Percentiles rank a stretch among this genome's conserved stretches.
Evolutionary conservation across 2,113 vertebrate genomes (phyloP).

Genomic region (Archilochus colubris): DNA sequence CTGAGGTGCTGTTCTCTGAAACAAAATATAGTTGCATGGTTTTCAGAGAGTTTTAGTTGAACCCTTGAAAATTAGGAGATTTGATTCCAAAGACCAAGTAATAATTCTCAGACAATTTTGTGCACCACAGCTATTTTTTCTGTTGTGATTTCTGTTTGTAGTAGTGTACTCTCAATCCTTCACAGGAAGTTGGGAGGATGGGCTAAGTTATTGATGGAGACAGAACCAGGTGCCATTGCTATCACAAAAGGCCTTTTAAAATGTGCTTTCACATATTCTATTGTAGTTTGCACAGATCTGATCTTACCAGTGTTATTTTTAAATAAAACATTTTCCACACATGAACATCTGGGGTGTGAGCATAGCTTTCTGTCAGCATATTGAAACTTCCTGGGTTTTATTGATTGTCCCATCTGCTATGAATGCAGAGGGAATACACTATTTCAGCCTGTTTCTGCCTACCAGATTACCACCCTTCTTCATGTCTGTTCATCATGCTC

Average conservation of each 20-base stretch:
- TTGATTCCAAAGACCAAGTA: background rate
- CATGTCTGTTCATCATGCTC: background rate
- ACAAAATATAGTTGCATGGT: background rate
- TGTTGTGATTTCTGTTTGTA: background rate
- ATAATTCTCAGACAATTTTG: background rate
- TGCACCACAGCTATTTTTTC: background rate
- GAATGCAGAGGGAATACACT: background rate
- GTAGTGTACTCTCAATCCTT: background rate
- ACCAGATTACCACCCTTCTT: background rate
- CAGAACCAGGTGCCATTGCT: background rate
- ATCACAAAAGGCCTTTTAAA: background rate
- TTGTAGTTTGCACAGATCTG: background rate
- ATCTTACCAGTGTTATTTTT: background rate
- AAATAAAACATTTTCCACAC: background rate
- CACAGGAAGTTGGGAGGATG: background rate
- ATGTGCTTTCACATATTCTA: background rate
- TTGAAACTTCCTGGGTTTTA: background rate
- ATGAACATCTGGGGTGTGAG: constrained; percentile 8
- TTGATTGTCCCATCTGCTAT: background rate
- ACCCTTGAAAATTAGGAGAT: background rate
- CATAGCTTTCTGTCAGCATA: background rate
- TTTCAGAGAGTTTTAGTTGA: background rate
- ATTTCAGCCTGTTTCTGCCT: background rate
- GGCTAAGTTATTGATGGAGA: background rate
- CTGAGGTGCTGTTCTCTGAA: background rate